A percentile compares a stretch with the other conserved stretches of the same genome.
These are phyloP conservation scores for Vespertilio murinus DNA, from an alignment of 2,797 vertebrate genomes.

Conservation along the genomic window DNA sequence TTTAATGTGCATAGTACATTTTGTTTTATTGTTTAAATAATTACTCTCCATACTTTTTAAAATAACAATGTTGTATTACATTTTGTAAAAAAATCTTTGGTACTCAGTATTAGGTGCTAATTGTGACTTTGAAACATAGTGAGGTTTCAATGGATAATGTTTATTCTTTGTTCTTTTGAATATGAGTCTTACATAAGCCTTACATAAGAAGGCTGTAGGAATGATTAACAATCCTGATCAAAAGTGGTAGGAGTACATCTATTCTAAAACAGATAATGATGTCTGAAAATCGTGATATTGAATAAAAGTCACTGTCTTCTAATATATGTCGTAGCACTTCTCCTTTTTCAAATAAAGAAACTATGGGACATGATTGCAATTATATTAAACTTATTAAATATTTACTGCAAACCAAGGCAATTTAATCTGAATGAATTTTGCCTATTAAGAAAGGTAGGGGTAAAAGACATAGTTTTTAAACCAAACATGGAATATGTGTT, in stretches of 20 bases:
- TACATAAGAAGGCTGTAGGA: slow-evolving; percentile 30
- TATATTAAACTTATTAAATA: slow-evolving; percentile 81
- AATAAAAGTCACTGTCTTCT: slow-evolving; percentile 65
- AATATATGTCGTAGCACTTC: slow-evolving; percentile 54
- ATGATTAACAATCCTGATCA: slow-evolving; percentile 1
- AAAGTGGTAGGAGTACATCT: slow-evolving; percentile 55
- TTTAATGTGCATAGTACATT: background rate
- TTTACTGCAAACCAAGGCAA: slow-evolving; percentile 72
- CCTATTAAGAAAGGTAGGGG: background rate
- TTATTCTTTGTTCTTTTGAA: slow-evolving; percentile 32
- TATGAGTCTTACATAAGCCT: background rate
- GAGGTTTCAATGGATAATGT: background rate
- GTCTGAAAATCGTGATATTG: slow-evolving; percentile 60
- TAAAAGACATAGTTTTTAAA: slow-evolving; percentile 37
- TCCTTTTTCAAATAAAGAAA: slow-evolving; percentile 52
- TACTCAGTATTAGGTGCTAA: background rate
- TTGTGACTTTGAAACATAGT: background rate
- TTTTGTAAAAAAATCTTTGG: background rate
- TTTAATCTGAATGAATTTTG: slow-evolving; percentile 59
- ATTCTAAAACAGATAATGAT: slow-evolving; percentile 72
- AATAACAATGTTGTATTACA: background rate
- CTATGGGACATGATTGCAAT: slow-evolving; percentile 77
- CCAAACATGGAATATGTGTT: background rate
- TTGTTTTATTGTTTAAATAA: background rate
- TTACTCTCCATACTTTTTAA: background rate